Evolutionary conservation across 2,888 invertebrate species (phyloP), one percentile per base, ranked within the genome.

Genomic region (Caenorhabditis sp.): DNA sequence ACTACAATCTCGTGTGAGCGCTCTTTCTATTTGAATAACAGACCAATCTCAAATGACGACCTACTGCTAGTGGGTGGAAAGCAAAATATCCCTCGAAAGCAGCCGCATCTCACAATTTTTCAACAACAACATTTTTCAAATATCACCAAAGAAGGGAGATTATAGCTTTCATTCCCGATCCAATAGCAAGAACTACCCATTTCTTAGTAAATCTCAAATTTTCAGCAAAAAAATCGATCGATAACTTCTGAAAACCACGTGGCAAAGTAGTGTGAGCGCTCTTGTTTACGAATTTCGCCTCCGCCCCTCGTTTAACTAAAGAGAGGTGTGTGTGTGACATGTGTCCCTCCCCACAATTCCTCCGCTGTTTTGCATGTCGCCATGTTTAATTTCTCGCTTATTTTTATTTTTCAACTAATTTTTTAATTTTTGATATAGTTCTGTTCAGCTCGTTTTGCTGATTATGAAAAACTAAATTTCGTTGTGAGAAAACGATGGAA

Each of bases 11-110:
- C 14, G 65, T 63, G 73, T 73, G 73, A n/a, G 61, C 73, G 73
- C 73, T 73, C 73, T 43, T 54, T 58, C 27, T 73, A 68, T 73
- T 73, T 68, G 73, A 73, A 73, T 73, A 73, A 73, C 73, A 73
- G 73, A 68, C 65, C 59, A 65, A 58, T 65, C 61, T 57, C 50
- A 53, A 68, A 66, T 68, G 73, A 73, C 68, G 64, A 62, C 20
- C 65, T 62, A 65, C 60, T 27, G 26, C 65, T 60, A 31, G 64
- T 64, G 61, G 68, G 64, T 59, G 73, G 62, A 36, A 49, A 57
- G 36, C 12, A 27, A 63, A 23, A n/a, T 50, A 12, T 64, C 73
- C 73, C 73, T 54, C 0, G 8, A 57, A 59, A 36, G 12, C 62
- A 12, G 7, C 54, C 73, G 73, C 66, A 54, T 52, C 38, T 50